Base-by-base conservation (phyloP, 2,113 vertebrate species). In the Falco punctatus region DNA sequence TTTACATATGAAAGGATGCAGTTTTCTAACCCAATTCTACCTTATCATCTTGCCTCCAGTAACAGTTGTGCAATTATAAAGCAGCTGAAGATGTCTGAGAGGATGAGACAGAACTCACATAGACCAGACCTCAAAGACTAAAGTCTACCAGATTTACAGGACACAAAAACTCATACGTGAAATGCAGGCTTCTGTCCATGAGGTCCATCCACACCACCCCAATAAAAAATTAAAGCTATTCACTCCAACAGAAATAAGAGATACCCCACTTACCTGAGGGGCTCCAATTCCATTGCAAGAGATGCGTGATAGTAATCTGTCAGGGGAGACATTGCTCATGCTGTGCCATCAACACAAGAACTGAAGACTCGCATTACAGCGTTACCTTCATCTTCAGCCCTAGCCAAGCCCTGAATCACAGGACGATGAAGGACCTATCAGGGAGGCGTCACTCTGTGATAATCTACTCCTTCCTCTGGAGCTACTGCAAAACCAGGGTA, bases 171-270 rank as follows among this genome's bases (percentile, higher is more conserved):
- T 46, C 54, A 40, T 2, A 15, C 24, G 33, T 6, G 15, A 46
- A 87, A 33, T 0, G 0, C 20, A 59, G 18, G 35, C 20, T n/a
- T 48, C 61, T 7, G 4, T 20, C 54, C 84, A 26, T 1, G 3
- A 35, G 5, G 2, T 30, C 73, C 42, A 46, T 16, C 12, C 35
- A 40, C 9, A 70, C 8, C 44, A 51, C 4, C 7, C 58, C 52
- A 75, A 54, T 5, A 38, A 27, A 73, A 71, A n/a, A n/a, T 13
- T 7, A 40, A 75, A 91, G 28, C 28, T 67, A 38, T 23, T 46
- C 54, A 28, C 35, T 83, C 32, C 18, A 52, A 75, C 0, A 84
- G 92, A 69, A 80, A 22, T 61, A 77, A 82, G 30, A 79, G 33
- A n/a, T 11, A 48, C 9, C n/a, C 40, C 46, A 38, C 6, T 66